Percentiles rank a stretch among this genome's conserved stretches.
These are phyloP conservation scores for Hydractinia symbiolongicarpus DNA, from an alignment of 30 jellyfish, hydroid and myxozoan species.

Conservation along the genomic window DNA sequence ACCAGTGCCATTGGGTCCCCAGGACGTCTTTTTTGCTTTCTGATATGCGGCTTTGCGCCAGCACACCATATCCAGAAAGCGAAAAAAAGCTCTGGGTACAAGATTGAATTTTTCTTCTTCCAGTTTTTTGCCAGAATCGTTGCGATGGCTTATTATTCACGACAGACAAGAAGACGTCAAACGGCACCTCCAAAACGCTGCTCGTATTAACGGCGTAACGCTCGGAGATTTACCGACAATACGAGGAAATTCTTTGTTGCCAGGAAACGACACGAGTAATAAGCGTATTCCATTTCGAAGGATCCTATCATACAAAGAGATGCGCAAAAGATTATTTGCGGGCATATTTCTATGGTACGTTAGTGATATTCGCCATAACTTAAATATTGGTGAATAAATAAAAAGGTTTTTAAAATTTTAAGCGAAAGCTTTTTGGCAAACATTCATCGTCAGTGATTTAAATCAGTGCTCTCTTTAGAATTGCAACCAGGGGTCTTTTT, in stretches of 20 bases:
- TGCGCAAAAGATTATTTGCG: background rate
- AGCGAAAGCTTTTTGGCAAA: no score
- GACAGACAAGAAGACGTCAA: background rate
- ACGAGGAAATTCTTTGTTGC: background rate
- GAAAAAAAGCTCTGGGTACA: no score
- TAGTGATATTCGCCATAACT: no score
- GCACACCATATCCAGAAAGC: no score
- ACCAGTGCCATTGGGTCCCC: no score
- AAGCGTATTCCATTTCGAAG: background rate
- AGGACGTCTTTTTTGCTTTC: no score
- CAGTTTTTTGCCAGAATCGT: conserved; percentile 16
- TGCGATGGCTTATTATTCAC: conserved; percentile 17
- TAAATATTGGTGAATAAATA: no score
- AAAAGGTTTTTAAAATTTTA: no score
- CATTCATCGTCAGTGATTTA: no score
- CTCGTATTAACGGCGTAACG: background rate
- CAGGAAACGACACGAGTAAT: background rate
- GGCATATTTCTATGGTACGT: background rate
- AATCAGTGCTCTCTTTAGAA: no score
- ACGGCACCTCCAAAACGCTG: background rate
- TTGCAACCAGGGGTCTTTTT: no score
- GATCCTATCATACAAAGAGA: background rate
- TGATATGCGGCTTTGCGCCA: no score
- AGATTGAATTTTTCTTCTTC: background rate
- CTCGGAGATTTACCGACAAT: background rate